phyloP scores from a whole-genome alignment of 2,113 vertebrate species.

The Oncorhynchus kisutch region DNA sequence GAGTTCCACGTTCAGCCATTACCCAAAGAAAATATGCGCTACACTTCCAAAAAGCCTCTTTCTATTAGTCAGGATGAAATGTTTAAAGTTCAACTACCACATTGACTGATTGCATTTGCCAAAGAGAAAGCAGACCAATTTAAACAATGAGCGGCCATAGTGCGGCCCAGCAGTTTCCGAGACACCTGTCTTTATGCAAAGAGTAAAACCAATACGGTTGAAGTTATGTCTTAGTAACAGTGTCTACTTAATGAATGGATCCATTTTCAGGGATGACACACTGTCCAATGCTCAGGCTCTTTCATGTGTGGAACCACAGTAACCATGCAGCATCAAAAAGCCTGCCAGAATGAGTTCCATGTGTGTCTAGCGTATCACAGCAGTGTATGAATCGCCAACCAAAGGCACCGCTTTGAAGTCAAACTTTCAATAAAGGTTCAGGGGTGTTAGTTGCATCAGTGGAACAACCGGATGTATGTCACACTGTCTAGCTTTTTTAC shows the following conservation, averaged over 20 bases:
- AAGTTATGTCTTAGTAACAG: conserved; percentile 24
- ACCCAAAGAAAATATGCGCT: conserved; percentile 3
- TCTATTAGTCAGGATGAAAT: conserved; percentile 7
- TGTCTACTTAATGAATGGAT: conserved; percentile 29
- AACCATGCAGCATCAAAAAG: conserved; percentile 28
- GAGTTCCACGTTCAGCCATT: conserved; percentile 9
- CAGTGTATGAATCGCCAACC: conserved; percentile 29
- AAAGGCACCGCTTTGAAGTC: conserved; percentile 43
- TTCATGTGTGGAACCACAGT: conserved; percentile 41
- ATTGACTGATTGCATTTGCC: conserved; percentile 13
- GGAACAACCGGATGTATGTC: conserved; percentile 14
- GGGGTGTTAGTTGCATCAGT: conserved; percentile 10
- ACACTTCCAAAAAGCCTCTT: background rate
- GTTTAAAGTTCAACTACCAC: conserved; percentile 3
- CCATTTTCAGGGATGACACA: conserved; percentile 21
- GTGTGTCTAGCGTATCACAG: conserved; percentile 43
- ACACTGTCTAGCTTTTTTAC: conserved; percentile 26
- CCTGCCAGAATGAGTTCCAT: conserved; percentile 47
- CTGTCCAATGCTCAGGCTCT: conserved; percentile 25
- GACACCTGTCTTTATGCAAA: conserved; percentile 29
- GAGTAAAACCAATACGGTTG: conserved; percentile 25
- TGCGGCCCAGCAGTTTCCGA: conserved; percentile 11
- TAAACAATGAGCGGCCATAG: background rate
- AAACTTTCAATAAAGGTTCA: conserved; percentile 24
- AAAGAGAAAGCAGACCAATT: conserved; percentile 4